phyloP scores from a whole-genome alignment of 2,113 vertebrate species.

The Meriones unguiculatus region DNA sequence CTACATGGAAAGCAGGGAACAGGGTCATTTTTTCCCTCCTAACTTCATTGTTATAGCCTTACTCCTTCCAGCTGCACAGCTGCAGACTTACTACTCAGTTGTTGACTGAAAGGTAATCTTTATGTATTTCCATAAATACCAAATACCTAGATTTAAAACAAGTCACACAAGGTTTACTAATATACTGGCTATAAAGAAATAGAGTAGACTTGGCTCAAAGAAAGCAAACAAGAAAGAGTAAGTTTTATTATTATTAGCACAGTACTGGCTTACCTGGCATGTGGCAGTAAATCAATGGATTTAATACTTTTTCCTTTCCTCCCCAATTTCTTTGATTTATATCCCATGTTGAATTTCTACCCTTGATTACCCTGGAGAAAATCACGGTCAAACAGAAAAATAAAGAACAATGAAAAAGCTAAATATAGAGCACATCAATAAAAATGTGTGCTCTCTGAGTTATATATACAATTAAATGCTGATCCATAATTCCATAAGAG shows the following conservation, averaged over 20 bases:
- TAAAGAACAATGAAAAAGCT: conserved; percentile 31
- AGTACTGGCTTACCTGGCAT: neutral
- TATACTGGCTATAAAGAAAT: neutral
- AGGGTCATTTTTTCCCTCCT: neutral
- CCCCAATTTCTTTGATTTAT: conserved; percentile 69
- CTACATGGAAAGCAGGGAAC: neutral
- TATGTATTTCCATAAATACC: neutral
- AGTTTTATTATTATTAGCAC: conserved; percentile 56
- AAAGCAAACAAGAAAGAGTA: neutral
- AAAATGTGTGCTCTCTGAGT: neutral
- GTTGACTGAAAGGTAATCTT: neutral
- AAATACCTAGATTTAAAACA: neutral
- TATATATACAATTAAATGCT: neutral
- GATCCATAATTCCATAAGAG: neutral
- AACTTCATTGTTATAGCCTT: neutral
- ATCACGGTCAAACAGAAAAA: conserved; percentile 24
- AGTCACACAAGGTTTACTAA: neutral
- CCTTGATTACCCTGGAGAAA: neutral
- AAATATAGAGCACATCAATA: neutral
- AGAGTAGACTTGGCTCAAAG: neutral
- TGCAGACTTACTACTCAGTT: neutral
- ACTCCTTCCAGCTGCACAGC: neutral
- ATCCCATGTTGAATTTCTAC: conserved; percentile 6
- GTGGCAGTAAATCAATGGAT: conserved; percentile 49
- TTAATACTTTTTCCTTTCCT: conserved; percentile 64